Conservation (phyloP, 2,888 invertebrate species). For the Perdita meconis region DNA sequence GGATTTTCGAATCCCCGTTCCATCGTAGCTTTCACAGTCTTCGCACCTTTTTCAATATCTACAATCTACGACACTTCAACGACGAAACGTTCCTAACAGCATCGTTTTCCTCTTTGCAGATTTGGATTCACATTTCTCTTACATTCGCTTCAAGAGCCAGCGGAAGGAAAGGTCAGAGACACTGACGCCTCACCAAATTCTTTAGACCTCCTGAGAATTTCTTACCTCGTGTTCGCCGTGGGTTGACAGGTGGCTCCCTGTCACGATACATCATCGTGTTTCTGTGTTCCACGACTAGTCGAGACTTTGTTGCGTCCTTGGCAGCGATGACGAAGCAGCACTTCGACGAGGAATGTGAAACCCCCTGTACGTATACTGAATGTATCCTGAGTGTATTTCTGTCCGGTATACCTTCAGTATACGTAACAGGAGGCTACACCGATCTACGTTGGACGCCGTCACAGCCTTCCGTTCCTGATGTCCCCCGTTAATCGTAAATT, state of each 20-base stretch:
- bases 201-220: too few relatives aligned
- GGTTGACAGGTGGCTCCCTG: background rate
- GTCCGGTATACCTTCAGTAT: slow-evolving; percentile 99
- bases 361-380: slow-evolving; percentile 99
- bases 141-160: too few relatives aligned
- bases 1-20: slow-evolving; percentile 16
- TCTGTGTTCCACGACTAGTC: too few relatives aligned
- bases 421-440: slow-evolving; percentile 99
- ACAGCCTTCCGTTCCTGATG: slow-evolving; percentile 1
- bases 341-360: slow-evolving; percentile 86
- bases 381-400: slow-evolving; percentile 99
- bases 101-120: background rate
- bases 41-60: background rate
- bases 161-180: too few relatives aligned
- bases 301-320: slow-evolving; percentile 5
- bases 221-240: background rate
- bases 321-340: background rate
- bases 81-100: background rate
- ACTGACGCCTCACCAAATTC: too few relatives aligned
- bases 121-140: too few relatives aligned
- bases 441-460: slow-evolving; percentile 85
- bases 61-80: too few relatives aligned
- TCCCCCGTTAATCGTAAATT: slow-evolving; percentile 28
- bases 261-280: too few relatives aligned
- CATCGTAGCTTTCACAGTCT: background rate